A percentile compares a stretch with the other conserved stretches of the same genome.
Conservation (phyloP, 2,888 invertebrate species). For the Thera britannica region DNA sequence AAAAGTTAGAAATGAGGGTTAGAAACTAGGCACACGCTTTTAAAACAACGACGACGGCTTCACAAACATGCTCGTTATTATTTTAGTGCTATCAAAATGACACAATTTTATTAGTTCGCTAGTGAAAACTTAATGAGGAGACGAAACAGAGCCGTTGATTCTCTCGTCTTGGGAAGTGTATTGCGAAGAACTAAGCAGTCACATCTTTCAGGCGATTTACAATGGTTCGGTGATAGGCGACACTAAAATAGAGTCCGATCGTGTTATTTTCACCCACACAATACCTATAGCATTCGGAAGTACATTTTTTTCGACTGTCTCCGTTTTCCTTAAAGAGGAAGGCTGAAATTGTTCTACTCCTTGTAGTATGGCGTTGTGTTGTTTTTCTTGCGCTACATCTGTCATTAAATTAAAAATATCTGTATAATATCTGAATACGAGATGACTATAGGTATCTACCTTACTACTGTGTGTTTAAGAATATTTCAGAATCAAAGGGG, state of each 20-base stretch:
- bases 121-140: not conserved
- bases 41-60: slow-evolving; percentile 38
- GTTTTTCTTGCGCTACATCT: slow-evolving; percentile 91
- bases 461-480: no score
- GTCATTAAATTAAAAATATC: slow-evolving; percentile 51
- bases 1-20: not conserved
- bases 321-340: slow-evolving; percentile 89
- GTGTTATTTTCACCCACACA: slow-evolving; percentile 53
- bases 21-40: slow-evolving; percentile 36
- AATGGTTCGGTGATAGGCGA: slow-evolving; percentile 29
- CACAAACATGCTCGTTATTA: slow-evolving; percentile 61
- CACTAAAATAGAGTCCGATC: slow-evolving; percentile 35
- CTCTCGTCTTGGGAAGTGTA: slow-evolving; percentile 28
- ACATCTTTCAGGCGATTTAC: slow-evolving; percentile 44
- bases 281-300: slow-evolving; percentile 94
- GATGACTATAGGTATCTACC: no score
- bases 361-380: slow-evolving; percentile 90
- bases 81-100: slow-evolving; percentile 43
- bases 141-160: slow-evolving; percentile 7
- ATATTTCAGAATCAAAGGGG: no score
- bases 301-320: slow-evolving; percentile 92
- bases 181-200: slow-evolving; percentile 50
- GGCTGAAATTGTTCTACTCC: slow-evolving; percentile 91
- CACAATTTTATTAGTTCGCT: slow-evolving; percentile 21
- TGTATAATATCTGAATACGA: not conserved